phyloP scores from a whole-genome alignment of 2,888 invertebrate genomes.

The Hypomecis punctinalis region DNA sequence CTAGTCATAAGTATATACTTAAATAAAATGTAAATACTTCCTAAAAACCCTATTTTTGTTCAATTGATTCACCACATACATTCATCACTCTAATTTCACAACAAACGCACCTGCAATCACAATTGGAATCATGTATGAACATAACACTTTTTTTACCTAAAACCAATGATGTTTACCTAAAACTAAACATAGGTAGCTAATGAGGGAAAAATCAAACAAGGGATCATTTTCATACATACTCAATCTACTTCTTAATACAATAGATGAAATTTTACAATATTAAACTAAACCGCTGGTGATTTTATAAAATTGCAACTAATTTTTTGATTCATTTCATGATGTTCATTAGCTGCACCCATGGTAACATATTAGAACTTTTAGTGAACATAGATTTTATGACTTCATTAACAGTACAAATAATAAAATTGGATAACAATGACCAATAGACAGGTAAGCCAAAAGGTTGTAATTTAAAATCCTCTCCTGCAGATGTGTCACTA shows the following conservation, averaged over 20 bases:
- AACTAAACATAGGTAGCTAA: conserved; percentile 7
- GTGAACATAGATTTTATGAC: not conserved
- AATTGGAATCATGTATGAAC: not conserved
- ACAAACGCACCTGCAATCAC: not conserved
- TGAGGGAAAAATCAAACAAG: conserved; percentile 48
- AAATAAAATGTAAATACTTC: too few relatives aligned
- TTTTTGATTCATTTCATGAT: conserved; percentile 23
- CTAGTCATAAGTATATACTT: too few relatives aligned
- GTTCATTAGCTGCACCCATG: conserved; percentile 26
- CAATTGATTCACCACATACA: not conserved
- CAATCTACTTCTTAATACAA: conserved; percentile 74
- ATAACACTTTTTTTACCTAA: too few relatives aligned
- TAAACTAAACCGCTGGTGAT: conserved; percentile 46
- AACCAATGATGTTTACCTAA: too few relatives aligned
- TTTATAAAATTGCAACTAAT: conserved; percentile 27
- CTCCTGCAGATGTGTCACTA: too few relatives aligned
- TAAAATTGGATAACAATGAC: not conserved
- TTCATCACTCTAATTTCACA: not conserved
- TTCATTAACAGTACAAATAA: not conserved
- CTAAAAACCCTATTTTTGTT: too few relatives aligned
- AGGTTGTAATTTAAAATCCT: too few relatives aligned
- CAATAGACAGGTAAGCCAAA: not conserved
- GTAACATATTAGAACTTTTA: conserved; percentile 36
- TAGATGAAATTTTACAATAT: conserved; percentile 63
- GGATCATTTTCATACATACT: conserved; percentile 52